These are phyloP conservation scores for Diarsia mendica DNA, from an alignment of 2,888 invertebrate species.

Conservation along the genomic window DNA sequence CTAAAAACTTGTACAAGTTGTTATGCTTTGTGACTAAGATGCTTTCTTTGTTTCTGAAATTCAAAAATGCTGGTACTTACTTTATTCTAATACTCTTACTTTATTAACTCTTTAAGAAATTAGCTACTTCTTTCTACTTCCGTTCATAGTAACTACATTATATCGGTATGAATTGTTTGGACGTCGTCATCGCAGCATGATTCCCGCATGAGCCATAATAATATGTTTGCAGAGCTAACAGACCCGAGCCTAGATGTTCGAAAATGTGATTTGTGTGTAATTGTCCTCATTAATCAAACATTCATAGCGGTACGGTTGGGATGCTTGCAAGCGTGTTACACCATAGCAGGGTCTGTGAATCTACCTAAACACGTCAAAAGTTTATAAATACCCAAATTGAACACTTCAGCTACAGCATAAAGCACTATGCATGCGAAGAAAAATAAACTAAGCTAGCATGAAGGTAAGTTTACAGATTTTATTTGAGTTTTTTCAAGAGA, in stretches of 20 bases:
- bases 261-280: constrained; percentile 27
- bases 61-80: too few relatives aligned
- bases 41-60: too few relatives aligned
- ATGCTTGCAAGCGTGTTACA: background rate
- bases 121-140: background rate
- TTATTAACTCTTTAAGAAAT: background rate
- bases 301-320: constrained; percentile 4
- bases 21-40: too few relatives aligned
- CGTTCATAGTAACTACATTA: background rate
- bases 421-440: background rate
- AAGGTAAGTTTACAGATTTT: too few relatives aligned
- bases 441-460: background rate
- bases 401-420: background rate
- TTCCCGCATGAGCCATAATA: background rate
- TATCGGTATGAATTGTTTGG: background rate
- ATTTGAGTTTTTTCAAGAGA: background rate
- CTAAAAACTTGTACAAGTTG: too few relatives aligned
- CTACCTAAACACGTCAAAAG: background rate
- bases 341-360: background rate
- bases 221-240: background rate
- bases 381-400: background rate
- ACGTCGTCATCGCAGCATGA: background rate
- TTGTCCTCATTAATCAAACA: constrained; percentile 38
- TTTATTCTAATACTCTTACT: background rate
- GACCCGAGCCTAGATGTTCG: background rate